phyloP scores from a whole-genome alignment of 2,113 vertebrate species.

The Nesoenas mayeri region DNA sequence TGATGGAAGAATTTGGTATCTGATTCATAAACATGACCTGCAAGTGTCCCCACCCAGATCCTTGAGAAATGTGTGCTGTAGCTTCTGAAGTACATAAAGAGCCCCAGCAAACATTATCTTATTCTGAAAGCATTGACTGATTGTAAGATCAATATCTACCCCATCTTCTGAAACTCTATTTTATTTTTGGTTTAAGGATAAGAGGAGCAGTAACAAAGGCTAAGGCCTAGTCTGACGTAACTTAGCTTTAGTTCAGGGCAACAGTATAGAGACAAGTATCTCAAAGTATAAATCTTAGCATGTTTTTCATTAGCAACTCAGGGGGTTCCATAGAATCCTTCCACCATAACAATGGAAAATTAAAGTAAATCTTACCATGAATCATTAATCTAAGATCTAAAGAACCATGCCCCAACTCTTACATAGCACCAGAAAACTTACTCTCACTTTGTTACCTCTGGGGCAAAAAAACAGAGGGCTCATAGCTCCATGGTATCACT shows the following conservation, averaged over 20 bases:
- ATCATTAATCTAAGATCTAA: neutral
- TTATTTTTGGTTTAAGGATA: neutral
- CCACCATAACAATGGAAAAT: accelerated
- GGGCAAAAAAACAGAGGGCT: neutral
- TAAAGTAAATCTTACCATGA: neutral
- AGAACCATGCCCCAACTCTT: neutral
- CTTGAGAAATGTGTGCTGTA: neutral
- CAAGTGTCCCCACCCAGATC: neutral
- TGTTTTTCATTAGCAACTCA: neutral
- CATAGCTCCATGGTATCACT: accelerated
- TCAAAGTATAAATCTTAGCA: neutral
- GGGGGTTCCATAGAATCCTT: neutral
- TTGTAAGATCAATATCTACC: neutral
- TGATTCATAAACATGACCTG: neutral
- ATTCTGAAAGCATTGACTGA: neutral
- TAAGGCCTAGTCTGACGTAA: neutral
- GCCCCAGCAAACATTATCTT: neutral
- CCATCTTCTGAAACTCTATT: neutral
- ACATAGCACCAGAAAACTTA: neutral
- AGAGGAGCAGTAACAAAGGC: neutral
- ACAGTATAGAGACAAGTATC: neutral
- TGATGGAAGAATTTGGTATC: neutral
- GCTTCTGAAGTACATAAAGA: neutral
- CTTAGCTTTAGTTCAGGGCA: neutral
- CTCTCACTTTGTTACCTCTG: neutral